These are phyloP conservation scores for Telenomus remus DNA, from an alignment of 1,140 invertebrate species.

Conservation along the genomic window DNA sequence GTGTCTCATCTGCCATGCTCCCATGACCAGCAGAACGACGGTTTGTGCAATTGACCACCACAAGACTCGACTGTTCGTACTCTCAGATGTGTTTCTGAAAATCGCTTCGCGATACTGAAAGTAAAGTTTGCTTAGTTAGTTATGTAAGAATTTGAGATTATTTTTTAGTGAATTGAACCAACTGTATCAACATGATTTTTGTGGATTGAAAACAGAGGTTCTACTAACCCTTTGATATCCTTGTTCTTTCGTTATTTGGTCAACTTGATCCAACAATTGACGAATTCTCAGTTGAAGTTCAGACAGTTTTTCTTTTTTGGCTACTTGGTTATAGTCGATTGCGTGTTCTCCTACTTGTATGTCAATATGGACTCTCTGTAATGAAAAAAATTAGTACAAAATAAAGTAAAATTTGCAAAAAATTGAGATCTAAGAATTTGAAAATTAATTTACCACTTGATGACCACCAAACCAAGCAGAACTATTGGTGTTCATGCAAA, in stretches of 20 bases:
- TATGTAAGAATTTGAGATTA: too few relatives aligned
- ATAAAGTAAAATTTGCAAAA: background rate
- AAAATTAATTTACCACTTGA: conserved; percentile 84
- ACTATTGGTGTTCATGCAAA: conserved; percentile 98
- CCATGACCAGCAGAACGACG: conserved; percentile 91
- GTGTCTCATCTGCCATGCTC: conserved; percentile 99
- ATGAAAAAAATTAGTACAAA: conserved; percentile 42
- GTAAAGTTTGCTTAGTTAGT: conserved; percentile 41
- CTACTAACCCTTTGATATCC: conserved; percentile 95
- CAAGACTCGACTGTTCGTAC: conserved; percentile 96
- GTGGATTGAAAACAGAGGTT: too few relatives aligned
- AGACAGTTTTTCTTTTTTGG: conserved; percentile 97
- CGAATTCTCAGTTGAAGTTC: conserved; percentile 96
- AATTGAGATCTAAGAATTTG: too few relatives aligned
- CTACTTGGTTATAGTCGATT: conserved; percentile 97
- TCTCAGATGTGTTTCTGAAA: conserved; percentile 97
- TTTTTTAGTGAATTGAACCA: too few relatives aligned
- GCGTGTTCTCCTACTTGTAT: conserved; percentile 99
- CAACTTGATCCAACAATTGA: conserved; percentile 97
- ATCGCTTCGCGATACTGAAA: conserved; percentile 96
- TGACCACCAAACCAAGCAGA: conserved; percentile 97
- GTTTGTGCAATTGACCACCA: conserved; percentile 99
- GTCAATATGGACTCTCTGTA: conserved; percentile 94
- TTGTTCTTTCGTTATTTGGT: conserved; percentile 99
- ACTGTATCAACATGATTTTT: too few relatives aligned